Conservation (phyloP, 2,888 invertebrate species). For the Drosophila macrospina region DNA sequence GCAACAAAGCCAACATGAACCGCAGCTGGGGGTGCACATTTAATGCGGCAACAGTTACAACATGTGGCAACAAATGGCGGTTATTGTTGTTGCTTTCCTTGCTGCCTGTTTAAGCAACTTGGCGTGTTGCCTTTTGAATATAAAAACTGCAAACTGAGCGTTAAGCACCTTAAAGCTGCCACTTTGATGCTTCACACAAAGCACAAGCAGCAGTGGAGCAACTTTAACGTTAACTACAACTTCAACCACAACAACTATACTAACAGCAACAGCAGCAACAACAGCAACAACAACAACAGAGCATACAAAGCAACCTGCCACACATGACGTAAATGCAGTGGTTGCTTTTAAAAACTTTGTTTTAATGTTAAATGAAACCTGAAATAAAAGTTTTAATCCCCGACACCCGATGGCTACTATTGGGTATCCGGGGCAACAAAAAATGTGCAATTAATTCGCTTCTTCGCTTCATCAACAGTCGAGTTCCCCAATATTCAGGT, state of each 20-base stretch:
- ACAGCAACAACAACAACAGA: conserved; percentile 16
- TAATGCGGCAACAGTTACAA: conserved; percentile 77
- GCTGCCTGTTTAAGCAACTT: conserved; percentile 65
- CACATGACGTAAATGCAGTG: conserved; percentile 73
- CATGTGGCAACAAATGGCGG: conserved; percentile 76
- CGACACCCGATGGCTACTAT: not conserved
- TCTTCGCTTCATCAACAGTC: not conserved
- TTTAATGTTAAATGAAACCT: conserved; percentile 65
- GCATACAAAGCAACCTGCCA: conserved; percentile 47
- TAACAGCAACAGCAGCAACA: conserved; percentile 21
- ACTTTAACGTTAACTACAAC: conserved; percentile 54
- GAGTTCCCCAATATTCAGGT: not conserved
- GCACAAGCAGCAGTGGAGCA: conserved; percentile 26
- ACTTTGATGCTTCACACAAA: conserved; percentile 42
- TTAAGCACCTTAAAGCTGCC: conserved; percentile 71
- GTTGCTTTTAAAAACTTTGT: conserved; percentile 77
- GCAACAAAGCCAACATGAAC: conserved; percentile 44
- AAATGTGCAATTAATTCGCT: not conserved
- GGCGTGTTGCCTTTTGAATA: conserved; percentile 75
- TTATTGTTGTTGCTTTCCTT: conserved; percentile 48
- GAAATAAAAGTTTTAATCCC: conserved; percentile 26
- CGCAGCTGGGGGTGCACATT: conserved; percentile 60
- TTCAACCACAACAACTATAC: conserved; percentile 9
- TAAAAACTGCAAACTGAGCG: conserved; percentile 59
- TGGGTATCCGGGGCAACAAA: not conserved